phyloP scores from a whole-genome alignment of 2,888 invertebrate species.

The Oscheius sp. region DNA sequence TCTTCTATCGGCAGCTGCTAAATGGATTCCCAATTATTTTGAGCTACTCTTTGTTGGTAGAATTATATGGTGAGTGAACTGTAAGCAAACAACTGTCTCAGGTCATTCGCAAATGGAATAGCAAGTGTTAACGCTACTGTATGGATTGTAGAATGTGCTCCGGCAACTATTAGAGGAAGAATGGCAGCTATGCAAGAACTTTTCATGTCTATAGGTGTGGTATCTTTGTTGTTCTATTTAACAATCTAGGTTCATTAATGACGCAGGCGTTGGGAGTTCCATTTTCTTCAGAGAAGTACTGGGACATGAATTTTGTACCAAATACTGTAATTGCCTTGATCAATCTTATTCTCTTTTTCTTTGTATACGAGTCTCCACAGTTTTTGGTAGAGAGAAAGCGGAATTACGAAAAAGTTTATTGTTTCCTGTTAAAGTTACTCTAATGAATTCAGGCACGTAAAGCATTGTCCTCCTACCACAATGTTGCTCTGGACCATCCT shows the following conservation, averaged over 20 bases:
- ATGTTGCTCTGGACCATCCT: slow-evolving; percentile 32
- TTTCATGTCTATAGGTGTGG: slow-evolving; percentile 54
- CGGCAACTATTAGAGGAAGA: slow-evolving; percentile 50
- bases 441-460: slow-evolving; percentile 32
- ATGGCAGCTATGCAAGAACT: slow-evolving; percentile 60
- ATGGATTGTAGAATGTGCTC: slow-evolving; percentile 60
- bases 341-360: slow-evolving; percentile 35
- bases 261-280: slow-evolving; percentile 47
- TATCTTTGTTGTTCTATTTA: background rate
- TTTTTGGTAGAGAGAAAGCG: slow-evolving; percentile 36
- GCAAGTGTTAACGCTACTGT: slow-evolving; percentile 56
- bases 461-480: slow-evolving; percentile 40
- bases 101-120: slow-evolving; percentile 52
- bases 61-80: slow-evolving; percentile 47
- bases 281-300: slow-evolving; percentile 36
- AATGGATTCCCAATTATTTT: slow-evolving; percentile 48
- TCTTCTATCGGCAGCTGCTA: slow-evolving; percentile 44
- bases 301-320: slow-evolving; percentile 43
- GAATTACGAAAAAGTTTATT: slow-evolving; percentile 27
- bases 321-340: slow-evolving; percentile 32
- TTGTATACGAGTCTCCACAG: slow-evolving; percentile 43
- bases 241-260: slow-evolving; percentile 37
- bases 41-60: slow-evolving; percentile 58
- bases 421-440: background rate
- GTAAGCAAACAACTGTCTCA: background rate